These are phyloP conservation scores for Laterallus jamaicensis DNA, from an alignment of 2,113 vertebrate genomes.

Conservation along the genomic window DNA sequence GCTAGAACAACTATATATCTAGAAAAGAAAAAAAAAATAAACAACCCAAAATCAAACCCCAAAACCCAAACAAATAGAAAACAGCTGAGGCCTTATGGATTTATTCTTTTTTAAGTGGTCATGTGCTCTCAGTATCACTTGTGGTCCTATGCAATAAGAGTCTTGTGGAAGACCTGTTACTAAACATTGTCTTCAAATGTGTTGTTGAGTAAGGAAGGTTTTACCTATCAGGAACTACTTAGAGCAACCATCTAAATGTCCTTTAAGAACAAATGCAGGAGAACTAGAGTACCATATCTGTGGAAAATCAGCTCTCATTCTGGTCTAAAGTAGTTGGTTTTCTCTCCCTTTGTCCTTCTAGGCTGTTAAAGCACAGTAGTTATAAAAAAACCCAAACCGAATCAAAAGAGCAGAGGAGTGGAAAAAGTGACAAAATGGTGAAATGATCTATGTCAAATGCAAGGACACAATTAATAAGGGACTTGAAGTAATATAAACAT, in stretches of 20 bases:
- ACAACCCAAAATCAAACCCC: no score
- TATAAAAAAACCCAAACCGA: no score
- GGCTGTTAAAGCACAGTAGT: neutral
- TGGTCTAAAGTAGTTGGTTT: neutral
- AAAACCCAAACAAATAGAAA: no score
- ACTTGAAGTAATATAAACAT: neutral
- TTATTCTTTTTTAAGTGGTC: neutral
- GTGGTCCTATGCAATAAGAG: neutral
- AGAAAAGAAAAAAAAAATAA: neutral
- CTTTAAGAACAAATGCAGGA: neutral
- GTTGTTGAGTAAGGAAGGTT: neutral
- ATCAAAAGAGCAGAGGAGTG: no score
- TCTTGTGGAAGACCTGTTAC: neutral
- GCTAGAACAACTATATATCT: neutral
- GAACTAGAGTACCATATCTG: neutral
- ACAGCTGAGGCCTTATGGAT: neutral
- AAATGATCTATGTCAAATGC: neutral
- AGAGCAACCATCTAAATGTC: neutral
- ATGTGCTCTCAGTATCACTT: neutral
- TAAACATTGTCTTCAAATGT: neutral
- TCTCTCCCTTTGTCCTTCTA: neutral
- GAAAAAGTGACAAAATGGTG: neutral
- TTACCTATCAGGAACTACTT: neutral
- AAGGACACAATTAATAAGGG: neutral
- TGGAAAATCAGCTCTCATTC: neutral